Evolutionary conservation across 2,888 invertebrate species (phyloP), one percentile per base, ranked within the genome.

Genomic region (Nomada hirtipes): DNA sequence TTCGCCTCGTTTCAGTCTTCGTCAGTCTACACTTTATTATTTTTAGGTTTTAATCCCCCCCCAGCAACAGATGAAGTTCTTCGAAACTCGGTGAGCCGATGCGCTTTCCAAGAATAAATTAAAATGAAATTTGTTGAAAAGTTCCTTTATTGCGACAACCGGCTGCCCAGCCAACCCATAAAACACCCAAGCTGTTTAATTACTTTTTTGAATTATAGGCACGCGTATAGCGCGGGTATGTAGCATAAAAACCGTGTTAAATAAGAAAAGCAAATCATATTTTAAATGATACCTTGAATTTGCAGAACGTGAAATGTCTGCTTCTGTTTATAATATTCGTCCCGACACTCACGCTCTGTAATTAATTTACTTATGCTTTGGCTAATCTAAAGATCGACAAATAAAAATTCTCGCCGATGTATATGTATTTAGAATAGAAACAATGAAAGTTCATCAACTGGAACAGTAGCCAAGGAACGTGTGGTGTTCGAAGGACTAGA

Each of bases 51-150:
- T 59, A 10, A n/a, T 11, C 50, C 18, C 13, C 68, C 7, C 68
- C 7, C 10, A 18, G 70, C n/a, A 65, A 44, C 29, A 18, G 18
- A 29, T 15, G 29, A 71, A 59, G 59, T 69, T 63, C 47, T 44
- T 3, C 44, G 36, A 23, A 74, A 69, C 44, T 70, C 23, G 4
- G 47, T 18, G 50, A 44, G 23, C 47, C 53, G 75, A 70, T 61
- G 65, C 68, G 67, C 63, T 79, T 68, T 69, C 74, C 69, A 52
- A 50, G 71, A 61, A 75, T 80, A 80, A 82, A 75, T 82, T 82
- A 75, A 82, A 82, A 75, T 36, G 82, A 70, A 82, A 82, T 82
- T 82, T 75, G 75, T 81, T 82, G 64, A 82, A 68, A 80, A 82
- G 75, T 81, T 81, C 52, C n/a, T 57, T 61, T 44, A 57, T 47